Evolutionary conservation across 2,888 invertebrate species (phyloP).

Genomic region (Steromphala cineraria): DNA sequence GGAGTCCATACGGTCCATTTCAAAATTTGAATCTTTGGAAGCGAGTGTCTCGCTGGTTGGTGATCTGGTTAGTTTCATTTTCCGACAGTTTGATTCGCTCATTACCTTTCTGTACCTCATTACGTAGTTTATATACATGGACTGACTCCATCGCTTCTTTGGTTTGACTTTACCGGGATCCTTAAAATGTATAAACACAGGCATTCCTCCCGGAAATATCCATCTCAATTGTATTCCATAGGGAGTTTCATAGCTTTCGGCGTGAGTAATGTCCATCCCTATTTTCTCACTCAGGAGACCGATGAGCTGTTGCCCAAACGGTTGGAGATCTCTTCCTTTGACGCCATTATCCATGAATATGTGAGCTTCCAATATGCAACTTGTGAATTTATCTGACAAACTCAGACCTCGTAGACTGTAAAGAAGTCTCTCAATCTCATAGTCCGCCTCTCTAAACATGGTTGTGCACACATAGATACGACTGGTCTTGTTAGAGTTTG

Average conservation of each 20-base stretch:
- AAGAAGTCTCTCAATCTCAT: slow-evolving; percentile 48
- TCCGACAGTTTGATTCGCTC: neutral
- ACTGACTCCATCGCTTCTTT: slow-evolving; percentile 42
- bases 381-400: slow-evolving; percentile 35
- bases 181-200: slow-evolving; percentile 48
- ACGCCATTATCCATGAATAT: slow-evolving; percentile 48
- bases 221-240: slow-evolving; percentile 48
- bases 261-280: slow-evolving; percentile 27
- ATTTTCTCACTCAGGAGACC: slow-evolving; percentile 37
- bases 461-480: slow-evolving; percentile 48
- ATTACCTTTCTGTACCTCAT: slow-evolving; percentile 42
- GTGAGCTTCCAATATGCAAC: slow-evolving; percentile 38
- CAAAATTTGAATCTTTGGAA: neutral
- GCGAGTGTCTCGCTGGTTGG: neutral
- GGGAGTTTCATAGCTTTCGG: slow-evolving; percentile 37
- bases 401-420: slow-evolving; percentile 36
- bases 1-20: neutral
- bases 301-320: slow-evolving; percentile 44
- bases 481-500: slow-evolving; percentile 13
- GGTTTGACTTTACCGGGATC: slow-evolving; percentile 44
- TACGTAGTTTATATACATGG: slow-evolving; percentile 60
- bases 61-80: slow-evolving; percentile 2
- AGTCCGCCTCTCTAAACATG: slow-evolving; percentile 50
- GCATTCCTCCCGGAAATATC: slow-evolving; percentile 44
- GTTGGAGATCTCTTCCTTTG: slow-evolving; percentile 35